These are phyloP conservation scores for Lipotes vexillifer DNA, from an alignment of 2,113 vertebrate species.

Conservation along the genomic window DNA sequence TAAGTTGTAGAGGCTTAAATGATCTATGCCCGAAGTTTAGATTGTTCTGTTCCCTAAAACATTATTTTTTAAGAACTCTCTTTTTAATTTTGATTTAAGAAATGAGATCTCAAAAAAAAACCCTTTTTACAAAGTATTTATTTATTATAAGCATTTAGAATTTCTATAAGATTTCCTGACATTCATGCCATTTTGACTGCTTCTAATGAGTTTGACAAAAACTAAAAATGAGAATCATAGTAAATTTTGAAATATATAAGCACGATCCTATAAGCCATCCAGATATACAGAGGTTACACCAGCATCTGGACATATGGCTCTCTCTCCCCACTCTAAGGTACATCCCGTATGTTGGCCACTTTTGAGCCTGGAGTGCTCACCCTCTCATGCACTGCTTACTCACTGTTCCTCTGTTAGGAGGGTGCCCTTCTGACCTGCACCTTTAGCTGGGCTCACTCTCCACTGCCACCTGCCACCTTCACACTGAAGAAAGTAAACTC, in stretches of 20 bases:
- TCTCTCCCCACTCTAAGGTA: neutral
- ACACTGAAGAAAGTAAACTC: neutral
- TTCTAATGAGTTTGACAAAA: neutral
- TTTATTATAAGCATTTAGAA: neutral
- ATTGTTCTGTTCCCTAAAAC: neutral
- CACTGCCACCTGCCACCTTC: neutral
- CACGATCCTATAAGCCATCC: neutral
- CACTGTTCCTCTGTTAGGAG: neutral
- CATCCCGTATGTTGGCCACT: too few species aligned
- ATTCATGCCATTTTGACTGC: neutral
- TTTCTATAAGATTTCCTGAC: neutral
- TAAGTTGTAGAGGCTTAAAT: neutral
- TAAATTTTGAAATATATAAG: neutral
- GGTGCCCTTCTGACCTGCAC: neutral
- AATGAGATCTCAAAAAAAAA: neutral
- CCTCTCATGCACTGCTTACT: neutral
- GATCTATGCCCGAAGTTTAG: neutral
- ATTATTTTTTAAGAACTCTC: neutral
- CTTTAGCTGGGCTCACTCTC: neutral
- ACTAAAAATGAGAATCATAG: neutral
- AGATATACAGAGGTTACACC: neutral
- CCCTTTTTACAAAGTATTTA: neutral
- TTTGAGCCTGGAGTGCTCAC: neutral
- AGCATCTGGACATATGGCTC: too few species aligned
- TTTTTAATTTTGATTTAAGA: conserved; percentile 8